Percentiles rank a stretch among this genome's conserved stretches.
These are phyloP conservation scores for Apomyelois bistriatella DNA, from an alignment of 2,888 invertebrate genomes.

Conservation along the genomic window DNA sequence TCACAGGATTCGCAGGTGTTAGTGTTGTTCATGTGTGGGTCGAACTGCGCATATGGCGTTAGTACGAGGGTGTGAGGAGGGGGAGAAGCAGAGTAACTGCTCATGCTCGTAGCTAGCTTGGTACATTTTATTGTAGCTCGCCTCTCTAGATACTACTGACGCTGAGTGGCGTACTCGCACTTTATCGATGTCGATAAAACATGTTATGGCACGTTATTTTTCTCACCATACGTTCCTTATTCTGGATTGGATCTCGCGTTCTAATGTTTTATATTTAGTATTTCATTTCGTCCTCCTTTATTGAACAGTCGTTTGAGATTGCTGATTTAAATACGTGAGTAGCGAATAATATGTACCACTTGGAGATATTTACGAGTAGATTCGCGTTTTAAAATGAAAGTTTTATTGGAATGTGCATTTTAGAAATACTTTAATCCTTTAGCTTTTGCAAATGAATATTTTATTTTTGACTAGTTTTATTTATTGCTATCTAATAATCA, in stretches of 20 bases:
- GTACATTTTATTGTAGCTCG: constrained; percentile 79
- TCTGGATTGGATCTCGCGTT: constrained; percentile 42
- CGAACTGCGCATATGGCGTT: constrained; percentile 66
- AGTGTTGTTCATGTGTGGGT: constrained; percentile 41
- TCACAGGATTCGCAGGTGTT: constrained; percentile 49
- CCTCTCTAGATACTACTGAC: constrained; percentile 70
- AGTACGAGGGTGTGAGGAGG: constrained; percentile 35
- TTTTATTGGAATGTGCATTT: too few relatives aligned
- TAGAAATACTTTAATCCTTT: too few relatives aligned
- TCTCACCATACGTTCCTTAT: constrained; percentile 37
- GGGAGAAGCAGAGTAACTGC: constrained; percentile 63
- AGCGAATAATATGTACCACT: neutral
- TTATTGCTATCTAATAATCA: too few relatives aligned
- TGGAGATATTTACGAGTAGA: constrained; percentile 11
- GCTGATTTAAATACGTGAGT: constrained; percentile 20
- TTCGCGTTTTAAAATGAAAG: neutral
- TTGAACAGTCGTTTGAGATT: constrained; percentile 25
- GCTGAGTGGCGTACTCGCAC: constrained; percentile 41
- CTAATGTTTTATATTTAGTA: constrained; percentile 46
- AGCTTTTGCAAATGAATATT: too few relatives aligned
- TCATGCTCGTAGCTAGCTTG: constrained; percentile 75
- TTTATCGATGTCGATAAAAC: constrained; percentile 72
- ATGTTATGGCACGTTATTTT: constrained; percentile 53
- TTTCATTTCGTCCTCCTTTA: constrained; percentile 34
- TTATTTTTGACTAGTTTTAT: too few relatives aligned